Evolutionary conservation across 2,888 invertebrate species (phyloP).

Genomic region (Thera britannica): DNA sequence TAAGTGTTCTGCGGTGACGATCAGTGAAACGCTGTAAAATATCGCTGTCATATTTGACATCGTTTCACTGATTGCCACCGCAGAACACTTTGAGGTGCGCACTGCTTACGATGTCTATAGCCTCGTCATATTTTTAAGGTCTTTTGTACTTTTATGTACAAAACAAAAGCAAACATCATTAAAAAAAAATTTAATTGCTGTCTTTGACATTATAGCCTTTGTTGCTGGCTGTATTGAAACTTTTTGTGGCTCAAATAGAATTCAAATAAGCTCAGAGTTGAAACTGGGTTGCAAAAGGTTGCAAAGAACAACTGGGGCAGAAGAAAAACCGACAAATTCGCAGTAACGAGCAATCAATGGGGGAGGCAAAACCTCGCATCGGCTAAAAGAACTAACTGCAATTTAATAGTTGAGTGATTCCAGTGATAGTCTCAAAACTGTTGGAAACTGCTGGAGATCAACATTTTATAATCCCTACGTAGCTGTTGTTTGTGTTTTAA

Average conservation of each 20-base stretch:
- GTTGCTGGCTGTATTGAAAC: not conserved
- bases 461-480: not conserved
- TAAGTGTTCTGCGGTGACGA: no score
- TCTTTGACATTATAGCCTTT: not conserved
- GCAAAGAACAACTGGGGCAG: constrained; percentile 52
- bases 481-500: no score
- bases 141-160: no score
- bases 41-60: no score
- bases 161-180: no score
- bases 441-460: constrained; percentile 8
- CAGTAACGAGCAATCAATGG: constrained; percentile 67
- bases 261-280: constrained; percentile 29
- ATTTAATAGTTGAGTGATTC: constrained; percentile 60
- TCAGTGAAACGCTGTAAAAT: no score
- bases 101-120: no score
- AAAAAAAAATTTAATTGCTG: no score
- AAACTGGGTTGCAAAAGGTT: constrained; percentile 45
- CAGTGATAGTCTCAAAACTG: constrained; percentile 48
- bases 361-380: constrained; percentile 56
- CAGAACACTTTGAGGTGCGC: no score
- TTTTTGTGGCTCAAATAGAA: constrained; percentile 16
- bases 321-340: constrained; percentile 55
- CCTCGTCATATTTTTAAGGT: no score
- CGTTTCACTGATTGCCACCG: no score
- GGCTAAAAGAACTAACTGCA: constrained; percentile 64